Evolutionary conservation across 2,888 invertebrate species (phyloP).

Genomic region (Cylindroiulus punctatus): DNA sequence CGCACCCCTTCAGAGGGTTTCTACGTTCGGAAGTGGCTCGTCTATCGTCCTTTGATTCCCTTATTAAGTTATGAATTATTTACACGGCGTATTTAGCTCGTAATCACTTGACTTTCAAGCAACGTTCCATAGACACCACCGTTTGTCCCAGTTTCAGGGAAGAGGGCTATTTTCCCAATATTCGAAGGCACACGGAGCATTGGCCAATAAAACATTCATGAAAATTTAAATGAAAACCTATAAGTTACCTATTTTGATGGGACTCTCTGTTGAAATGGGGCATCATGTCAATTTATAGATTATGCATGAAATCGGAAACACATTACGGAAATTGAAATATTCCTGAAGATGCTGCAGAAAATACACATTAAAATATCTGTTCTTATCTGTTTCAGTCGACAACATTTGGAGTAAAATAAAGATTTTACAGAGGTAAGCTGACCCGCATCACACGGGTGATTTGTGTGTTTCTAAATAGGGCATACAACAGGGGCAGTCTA

Average conservation of each 20-base stretch:
- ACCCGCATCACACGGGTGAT: neutral
- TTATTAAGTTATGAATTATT: slow-evolving; percentile 47
- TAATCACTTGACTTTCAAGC: slow-evolving; percentile 29
- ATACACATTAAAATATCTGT: neutral
- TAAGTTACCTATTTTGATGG: neutral
- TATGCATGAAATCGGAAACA: no score
- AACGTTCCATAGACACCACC: slow-evolving; percentile 14
- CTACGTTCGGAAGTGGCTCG: neutral
- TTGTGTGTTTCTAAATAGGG: neutral
- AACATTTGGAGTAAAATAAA: neutral
- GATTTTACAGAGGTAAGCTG: neutral
- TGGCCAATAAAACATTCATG: slow-evolving; percentile 30
- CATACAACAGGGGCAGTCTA: neutral
- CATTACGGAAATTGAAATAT: neutral
- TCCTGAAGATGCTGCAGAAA: neutral
- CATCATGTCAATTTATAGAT: no score
- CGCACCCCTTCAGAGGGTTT: neutral
- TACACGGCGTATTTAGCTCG: slow-evolving; percentile 38
- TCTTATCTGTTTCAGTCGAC: neutral
- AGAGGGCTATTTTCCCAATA: slow-evolving; percentile 13
- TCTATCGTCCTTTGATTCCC: slow-evolving; percentile 38
- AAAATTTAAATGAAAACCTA: neutral
- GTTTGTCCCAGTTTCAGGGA: neutral
- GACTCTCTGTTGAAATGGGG: neutral
- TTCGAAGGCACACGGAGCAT: neutral